Evolutionary conservation across 1,140 invertebrate genomes (phyloP).

Genomic region (Cydia splendana): DNA sequence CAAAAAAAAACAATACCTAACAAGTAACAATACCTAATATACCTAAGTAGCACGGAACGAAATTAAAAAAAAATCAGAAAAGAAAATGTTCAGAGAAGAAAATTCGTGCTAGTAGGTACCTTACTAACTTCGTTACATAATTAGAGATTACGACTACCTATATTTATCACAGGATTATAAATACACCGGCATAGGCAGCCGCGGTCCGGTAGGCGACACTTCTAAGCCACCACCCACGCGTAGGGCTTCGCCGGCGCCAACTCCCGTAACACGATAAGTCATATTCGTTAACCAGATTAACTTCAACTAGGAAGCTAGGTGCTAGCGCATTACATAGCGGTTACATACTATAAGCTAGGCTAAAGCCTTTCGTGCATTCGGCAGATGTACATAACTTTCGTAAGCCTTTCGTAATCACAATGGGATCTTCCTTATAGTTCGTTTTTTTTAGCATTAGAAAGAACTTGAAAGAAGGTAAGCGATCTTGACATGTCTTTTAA

Average conservation of each 20-base stretch:
- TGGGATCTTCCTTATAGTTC: no score
- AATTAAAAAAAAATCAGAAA: no score
- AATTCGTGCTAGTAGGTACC: background rate
- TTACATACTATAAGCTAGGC: background rate
- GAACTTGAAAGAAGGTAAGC: no score
- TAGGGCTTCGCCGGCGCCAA: slow-evolving; percentile 51
- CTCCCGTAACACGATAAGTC: slow-evolving; percentile 57
- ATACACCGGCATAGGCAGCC: background rate
- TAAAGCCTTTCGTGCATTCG: background rate
- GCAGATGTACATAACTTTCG: background rate
- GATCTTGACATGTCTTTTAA: no score
- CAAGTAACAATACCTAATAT: no score
- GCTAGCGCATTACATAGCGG: background rate
- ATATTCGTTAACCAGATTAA: slow-evolving; percentile 68
- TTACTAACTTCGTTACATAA: background rate
- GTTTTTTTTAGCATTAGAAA: no score
- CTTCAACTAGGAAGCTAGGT: slow-evolving; percentile 34
- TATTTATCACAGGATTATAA: slow-evolving; percentile 2
- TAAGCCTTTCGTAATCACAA: background rate
- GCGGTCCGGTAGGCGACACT: slow-evolving; percentile 37
- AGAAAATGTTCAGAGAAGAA: background rate
- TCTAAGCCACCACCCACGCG: slow-evolving; percentile 41
- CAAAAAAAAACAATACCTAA: no score
- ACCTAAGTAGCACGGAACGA: no score
- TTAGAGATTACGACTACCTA: background rate